Evolutionary conservation across 2,888 invertebrate species (phyloP), one percentile per base, ranked within the genome.

Genomic region (Epinotia ramella): DNA sequence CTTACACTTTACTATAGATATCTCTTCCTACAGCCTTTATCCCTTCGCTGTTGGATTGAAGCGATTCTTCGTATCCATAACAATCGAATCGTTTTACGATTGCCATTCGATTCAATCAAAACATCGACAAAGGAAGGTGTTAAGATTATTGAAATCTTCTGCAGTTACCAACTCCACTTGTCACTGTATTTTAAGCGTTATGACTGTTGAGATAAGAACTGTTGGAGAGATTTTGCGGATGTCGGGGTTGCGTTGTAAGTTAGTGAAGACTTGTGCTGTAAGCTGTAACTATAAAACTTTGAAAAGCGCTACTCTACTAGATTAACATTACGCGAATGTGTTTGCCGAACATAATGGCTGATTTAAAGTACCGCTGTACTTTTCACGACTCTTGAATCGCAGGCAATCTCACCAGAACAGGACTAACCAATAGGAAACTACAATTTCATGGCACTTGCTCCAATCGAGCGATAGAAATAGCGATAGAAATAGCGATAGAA

Each of bases 41-140:
- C 4, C 18, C 11, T 33, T 28, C 16, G 11, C 57, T 53, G 64
- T 57, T 73, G 63, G 33, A 65, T 76, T 63, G 67, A 79, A 76
- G 18, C 71, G 71, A 75, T 78, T 78, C 78, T 73, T 73, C 44
- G 78, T 77, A 74, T 46, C 49, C 18, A 64, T 83, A 84, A 86
- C 86, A 90, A 89, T 90, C 89, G 90, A 89, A 88, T 86, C 84
- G 82, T 79, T 92, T 93, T 93, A 92, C 89, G 92, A 93, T 90
- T 89, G 87, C 89, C 87, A 86, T 89, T 86, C 86, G 86, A 88
- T 92, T 92, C 90, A 91, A 91, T 92, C 91, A 89, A 88, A 80
- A 79, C 81, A 79, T 83, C 86, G 84, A 91, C 91, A 91, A 91
- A 90, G 84, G 80, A 82, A 80, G 79, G 80, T 84, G 82, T 83